Evolutionary conservation across 2,797 vertebrate species (phyloP), one percentile per base, ranked within the genome.

Genomic region (Gymnoscopelus braueri): DNA sequence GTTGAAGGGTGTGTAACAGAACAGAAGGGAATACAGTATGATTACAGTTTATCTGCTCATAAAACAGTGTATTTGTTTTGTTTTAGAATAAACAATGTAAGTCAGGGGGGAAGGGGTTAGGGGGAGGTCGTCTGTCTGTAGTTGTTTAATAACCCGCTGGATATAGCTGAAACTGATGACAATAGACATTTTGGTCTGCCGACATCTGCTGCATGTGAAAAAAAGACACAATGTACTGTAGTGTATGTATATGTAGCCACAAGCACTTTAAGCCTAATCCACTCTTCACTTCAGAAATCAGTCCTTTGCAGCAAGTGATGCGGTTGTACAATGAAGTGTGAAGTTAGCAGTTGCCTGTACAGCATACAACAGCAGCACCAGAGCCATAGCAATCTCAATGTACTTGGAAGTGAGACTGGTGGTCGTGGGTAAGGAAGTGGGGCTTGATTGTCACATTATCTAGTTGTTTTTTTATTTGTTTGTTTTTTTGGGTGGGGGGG

Each of bases 61-160:
- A 14, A 35, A 35, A 35, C 32, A 9, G 39, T 44, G 39, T 26
- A 13, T 13, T 62, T 51, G 3, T 10, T 63, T 39, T 47, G 10
- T 55, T 60, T 63, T 35, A 8, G 3, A 24, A 24, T 55, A 9
- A 12, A 11, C 53, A 12, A 9, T 44, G 39, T 55, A 29, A 13
- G 49, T 66, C 65, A 8, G 68, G 48, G 13, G 50, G 48, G 35
- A 19, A 19, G 32, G 32, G 39, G 39, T 1, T 44, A 3, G 39
- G 39, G 39, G 39, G 26, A 29, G 26, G 26, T 19, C 19, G 19
- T 19, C 7, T 8, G 35, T 39, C 35, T 39, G 35, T 35, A 3
- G 55, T 67, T n/a, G 66, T 60, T 15, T 5, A 72, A 32, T 53
- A 47, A 74, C 66, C 74, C 56, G 75, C 77, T 78, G 77, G 71